Evolutionary conservation across 2,888 invertebrate genomes (phyloP).

Genomic region (Vandiemenella viatica): DNA sequence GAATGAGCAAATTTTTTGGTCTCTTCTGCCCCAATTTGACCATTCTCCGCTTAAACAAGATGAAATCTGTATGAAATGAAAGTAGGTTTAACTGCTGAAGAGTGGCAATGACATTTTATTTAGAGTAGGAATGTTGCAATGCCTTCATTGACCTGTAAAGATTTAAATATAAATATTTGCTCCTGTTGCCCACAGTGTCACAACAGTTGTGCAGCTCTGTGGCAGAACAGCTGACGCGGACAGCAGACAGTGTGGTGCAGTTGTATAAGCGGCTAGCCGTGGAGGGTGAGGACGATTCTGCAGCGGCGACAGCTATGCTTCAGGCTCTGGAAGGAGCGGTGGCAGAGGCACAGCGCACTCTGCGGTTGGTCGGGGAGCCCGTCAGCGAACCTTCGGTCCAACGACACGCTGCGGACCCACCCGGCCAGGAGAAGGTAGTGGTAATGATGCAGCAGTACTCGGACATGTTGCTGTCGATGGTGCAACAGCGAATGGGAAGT

Average conservation of each 20-base stretch:
- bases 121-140: too few species aligned
- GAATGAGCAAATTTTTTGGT: too few species aligned
- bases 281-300: constrained; percentile 38
- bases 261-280: constrained; percentile 46
- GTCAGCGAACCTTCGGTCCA: constrained; percentile 27
- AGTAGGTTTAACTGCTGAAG: too few species aligned
- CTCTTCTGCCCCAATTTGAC: too few species aligned
- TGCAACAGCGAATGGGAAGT: constrained; percentile 39
- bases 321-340: constrained; percentile 27
- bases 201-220: constrained; percentile 44
- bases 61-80: too few species aligned
- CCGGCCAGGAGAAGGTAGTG: constrained; percentile 21
- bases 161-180: too few species aligned
- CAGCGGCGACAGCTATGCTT: constrained; percentile 15
- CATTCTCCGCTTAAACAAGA: too few species aligned
- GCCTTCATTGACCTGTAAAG: too few species aligned
- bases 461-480: constrained; percentile 40
- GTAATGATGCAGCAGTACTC: constrained; percentile 47
- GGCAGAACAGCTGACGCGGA: constrained; percentile 45
- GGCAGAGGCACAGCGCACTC: constrained; percentile 29
- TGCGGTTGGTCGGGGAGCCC: constrained; percentile 18
- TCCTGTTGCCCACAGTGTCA: constrained; percentile 33
- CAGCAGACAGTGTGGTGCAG: constrained; percentile 54
- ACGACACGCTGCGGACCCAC: constrained; percentile 18
- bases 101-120: too few species aligned